Evolutionary conservation across 2,113 vertebrate species (phyloP).

Genomic region (Heptranchias perlo): DNA sequence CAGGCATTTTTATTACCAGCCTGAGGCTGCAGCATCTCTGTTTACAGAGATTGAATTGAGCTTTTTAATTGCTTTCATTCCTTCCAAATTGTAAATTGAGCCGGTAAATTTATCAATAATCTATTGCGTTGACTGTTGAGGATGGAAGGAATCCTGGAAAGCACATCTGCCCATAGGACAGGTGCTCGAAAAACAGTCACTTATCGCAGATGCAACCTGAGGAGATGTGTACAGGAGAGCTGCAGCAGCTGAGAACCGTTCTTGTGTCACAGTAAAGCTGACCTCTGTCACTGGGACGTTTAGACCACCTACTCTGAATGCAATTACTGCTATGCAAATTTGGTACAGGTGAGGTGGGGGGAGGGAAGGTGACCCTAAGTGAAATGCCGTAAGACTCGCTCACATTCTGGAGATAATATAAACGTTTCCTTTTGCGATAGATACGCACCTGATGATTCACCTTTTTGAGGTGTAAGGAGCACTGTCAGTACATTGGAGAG

Average conservation of each 20-base stretch:
- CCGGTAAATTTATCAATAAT: background rate
- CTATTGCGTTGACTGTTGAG: background rate
- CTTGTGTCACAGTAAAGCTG: too few species aligned
- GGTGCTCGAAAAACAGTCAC: background rate
- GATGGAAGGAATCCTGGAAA: background rate
- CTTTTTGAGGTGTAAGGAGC: background rate
- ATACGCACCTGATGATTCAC: background rate
- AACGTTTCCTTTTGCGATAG: background rate
- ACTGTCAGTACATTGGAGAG: background rate
- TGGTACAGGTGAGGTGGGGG: background rate
- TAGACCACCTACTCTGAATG: background rate
- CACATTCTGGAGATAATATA: background rate
- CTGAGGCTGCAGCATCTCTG: background rate
- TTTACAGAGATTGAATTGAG: slow-evolving; percentile 5
- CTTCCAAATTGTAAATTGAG: slow-evolving; percentile 4
- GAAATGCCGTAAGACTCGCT: background rate
- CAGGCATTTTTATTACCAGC: background rate
- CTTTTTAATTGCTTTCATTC: slow-evolving; percentile 27
- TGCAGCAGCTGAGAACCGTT: background rate
- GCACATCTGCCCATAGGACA: background rate
- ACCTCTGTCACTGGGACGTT: background rate
- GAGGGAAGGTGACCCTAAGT: background rate
- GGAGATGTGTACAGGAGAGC: background rate
- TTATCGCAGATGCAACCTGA: too few species aligned
- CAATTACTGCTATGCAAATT: background rate